These are phyloP conservation scores for Scophthalmus maximus DNA, from an alignment of 2,113 vertebrate species.

Conservation along the genomic window DNA sequence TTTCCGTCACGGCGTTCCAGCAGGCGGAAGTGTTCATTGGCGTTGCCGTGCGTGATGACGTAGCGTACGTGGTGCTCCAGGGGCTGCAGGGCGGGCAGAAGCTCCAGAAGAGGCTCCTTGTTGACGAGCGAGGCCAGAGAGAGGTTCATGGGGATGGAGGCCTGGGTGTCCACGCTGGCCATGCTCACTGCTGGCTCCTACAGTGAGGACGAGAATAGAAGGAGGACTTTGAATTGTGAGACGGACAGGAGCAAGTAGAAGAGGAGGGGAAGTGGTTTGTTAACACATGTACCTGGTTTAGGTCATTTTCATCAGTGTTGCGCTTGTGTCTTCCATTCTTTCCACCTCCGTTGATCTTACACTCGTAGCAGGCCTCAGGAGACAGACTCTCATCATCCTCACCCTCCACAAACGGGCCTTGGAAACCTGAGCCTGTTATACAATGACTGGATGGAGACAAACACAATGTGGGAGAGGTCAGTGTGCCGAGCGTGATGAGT, in stretches of 20 bases:
- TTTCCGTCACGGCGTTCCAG: constrained; percentile 86
- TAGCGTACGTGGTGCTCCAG: constrained; percentile 88
- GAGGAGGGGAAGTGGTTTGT: background rate
- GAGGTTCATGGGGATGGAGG: constrained; percentile 86
- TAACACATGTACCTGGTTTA: constrained; percentile 69
- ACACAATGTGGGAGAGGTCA: background rate
- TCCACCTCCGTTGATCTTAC: constrained; percentile 91
- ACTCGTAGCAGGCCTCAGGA: constrained; percentile 93
- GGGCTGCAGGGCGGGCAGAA: constrained; percentile 87
- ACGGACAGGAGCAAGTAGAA: background rate
- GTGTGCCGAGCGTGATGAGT: background rate
- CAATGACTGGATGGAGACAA: constrained; percentile 86
- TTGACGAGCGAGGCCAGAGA: constrained; percentile 85
- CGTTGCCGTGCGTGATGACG: constrained; percentile 86
- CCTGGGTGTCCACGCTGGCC: constrained; percentile 89
- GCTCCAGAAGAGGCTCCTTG: constrained; percentile 89
- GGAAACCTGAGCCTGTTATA: constrained; percentile 83
- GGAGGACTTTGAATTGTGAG: too few species aligned
- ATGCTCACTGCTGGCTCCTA: constrained; percentile 83
- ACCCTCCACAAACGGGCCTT: constrained; percentile 79
- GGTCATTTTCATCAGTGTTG: constrained; percentile 79
- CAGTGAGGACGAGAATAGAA: background rate
- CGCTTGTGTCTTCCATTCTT: constrained; percentile 78
- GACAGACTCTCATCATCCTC: constrained; percentile 88
- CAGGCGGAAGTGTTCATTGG: constrained; percentile 87